Evolutionary conservation across 2,797 vertebrate species (phyloP), one percentile per base, ranked within the genome.

Genomic region (Alauda arvensis): DNA sequence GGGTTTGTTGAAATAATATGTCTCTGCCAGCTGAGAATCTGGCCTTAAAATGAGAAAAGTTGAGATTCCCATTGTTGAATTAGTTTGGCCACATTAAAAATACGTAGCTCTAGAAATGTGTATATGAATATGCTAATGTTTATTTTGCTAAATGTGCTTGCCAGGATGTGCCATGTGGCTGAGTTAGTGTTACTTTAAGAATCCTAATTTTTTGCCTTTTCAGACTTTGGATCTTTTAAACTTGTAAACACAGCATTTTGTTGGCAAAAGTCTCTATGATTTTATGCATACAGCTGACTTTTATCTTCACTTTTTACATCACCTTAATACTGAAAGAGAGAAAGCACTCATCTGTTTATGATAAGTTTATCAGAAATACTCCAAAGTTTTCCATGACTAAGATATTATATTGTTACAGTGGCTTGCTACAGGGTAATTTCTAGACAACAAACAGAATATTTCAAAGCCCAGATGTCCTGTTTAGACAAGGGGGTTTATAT

Each of bases 391-490:
- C 90, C 69, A 71, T 68, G 49, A 77, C 87, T 87, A 90, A 94
- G 65, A 93, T 93, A 92, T 91, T 95, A 93, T 89, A 94, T 90
- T 88, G 78, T 91, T 93, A 93, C 67, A 78, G 89, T 91, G 87
- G 84, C 75, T 94, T 95, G 72, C 78, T 79, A 85, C 81, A 40
- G 88, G 82, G 85, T 91, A 92, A 94, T 92, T 94, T 83, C 56
- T 71, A 96, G 79, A 89, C 78, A 88, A 90, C 84, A 93, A 96
- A 92, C 66, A 90, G 91, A 95, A 91, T 93, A 95, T 94, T 96
- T 96, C 86, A 92, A 93, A 95, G 86, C 87, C 90, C 94, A 96
- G 95, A 95, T 96, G 94, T 94, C 92, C 95, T 95, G 79, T 96
- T 95, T 95, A 96, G 91, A 96, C 87, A 94, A 96, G 94, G 93